phyloP scores from a whole-genome alignment of 2,113 vertebrate genomes.

The Microcebus tavaratra region DNA sequence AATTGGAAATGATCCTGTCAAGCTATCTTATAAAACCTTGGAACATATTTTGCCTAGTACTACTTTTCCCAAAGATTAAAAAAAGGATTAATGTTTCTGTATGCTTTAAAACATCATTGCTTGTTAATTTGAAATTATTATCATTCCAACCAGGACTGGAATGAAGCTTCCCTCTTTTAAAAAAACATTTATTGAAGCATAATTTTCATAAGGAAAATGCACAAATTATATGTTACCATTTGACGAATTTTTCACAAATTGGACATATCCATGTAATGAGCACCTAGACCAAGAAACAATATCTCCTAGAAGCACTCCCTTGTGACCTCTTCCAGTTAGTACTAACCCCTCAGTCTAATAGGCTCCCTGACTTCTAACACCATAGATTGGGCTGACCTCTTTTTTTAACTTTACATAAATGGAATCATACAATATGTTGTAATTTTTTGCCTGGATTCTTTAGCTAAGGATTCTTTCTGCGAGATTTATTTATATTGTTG shows the following conservation, averaged over 20 bases:
- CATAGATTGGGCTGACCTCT: not conserved
- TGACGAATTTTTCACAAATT: not conserved
- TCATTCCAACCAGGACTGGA: not conserved
- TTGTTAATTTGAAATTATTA: not conserved
- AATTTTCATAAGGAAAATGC: not conserved
- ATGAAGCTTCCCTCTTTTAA: not conserved
- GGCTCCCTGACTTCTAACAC: not conserved
- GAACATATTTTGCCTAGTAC: not conserved
- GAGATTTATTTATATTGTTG: not conserved
- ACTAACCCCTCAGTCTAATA: not conserved
- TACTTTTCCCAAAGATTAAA: constrained; percentile 24
- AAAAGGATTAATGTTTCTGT: not conserved
- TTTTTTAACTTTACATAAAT: not conserved
- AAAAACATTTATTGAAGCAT: not conserved
- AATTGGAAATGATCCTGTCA: constrained; percentile 20
- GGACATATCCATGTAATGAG: not conserved
- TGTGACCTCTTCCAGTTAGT: not conserved
- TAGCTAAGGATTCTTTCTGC: not conserved
- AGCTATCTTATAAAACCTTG: constrained; percentile 19
- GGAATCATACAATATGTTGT: not conserved
- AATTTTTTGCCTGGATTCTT: not conserved
- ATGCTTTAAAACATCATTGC: not conserved
- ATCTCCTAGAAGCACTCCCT: not conserved
- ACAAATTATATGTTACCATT: not conserved
- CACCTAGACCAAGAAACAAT: not conserved